Base-by-base conservation (phyloP, 2,797 vertebrate genomes). In the Meriones psammophilus region DNA sequence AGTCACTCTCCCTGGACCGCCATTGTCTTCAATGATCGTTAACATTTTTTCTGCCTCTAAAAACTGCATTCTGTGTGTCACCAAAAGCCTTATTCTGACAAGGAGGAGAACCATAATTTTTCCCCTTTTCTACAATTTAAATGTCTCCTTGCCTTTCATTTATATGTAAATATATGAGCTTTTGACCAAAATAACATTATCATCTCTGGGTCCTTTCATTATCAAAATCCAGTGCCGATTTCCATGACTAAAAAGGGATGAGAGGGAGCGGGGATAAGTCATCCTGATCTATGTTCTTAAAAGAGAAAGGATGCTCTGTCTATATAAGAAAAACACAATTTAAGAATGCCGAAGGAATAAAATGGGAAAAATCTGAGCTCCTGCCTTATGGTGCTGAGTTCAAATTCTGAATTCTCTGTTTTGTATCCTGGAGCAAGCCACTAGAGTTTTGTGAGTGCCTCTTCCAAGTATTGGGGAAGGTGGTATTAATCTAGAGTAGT, bases 151-250 rank as follows among this genome's bases (percentile, higher is more conserved):
- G 78, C 69, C 90, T 97, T 96, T 91, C 96, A 96, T 93, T 96
- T 96, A 93, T 89, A 94, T 96, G 92, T 92, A 94, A 97, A 97
- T 96, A 62, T 84, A 94, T 94, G 74, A 97, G 80, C 30, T 81
- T 97, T 95, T 96, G 92, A 94, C 95, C 90, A 92, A 96, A 97
- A 96, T 66, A 96, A 94, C 95, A 97, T 96, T 73, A 96, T 28
- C 66, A 92, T 90, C 92, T 95, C 80, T 95, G 36, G 71, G 86
- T 95, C 81, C 42, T 96, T 66, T 96, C 58, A 36, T 95, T 36
- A 94, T 96, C 91, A 96, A 96, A 95, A 91, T 88, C 60, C 71
- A 96, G 62, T 46, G n/a, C 58, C 90, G 85, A 93, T 94, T 92
- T 94, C 94, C 64, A 58, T 13, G 12, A 83, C 88, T 88, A 42